Evolutionary conservation across 2,888 invertebrate species (phyloP).

Genomic region (Eupithecia subumbrata): DNA sequence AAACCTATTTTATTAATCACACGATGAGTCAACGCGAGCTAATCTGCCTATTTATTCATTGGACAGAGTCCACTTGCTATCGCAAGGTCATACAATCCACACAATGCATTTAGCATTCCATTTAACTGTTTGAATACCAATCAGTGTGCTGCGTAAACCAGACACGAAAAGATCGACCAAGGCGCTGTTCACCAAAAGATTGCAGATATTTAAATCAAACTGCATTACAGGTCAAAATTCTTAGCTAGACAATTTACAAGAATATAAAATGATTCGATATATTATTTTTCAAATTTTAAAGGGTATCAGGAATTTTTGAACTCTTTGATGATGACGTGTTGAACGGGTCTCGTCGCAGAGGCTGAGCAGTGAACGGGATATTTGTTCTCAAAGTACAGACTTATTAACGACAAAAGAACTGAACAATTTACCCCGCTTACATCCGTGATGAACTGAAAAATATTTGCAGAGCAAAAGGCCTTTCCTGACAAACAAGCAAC

Average conservation of each 20-base stretch:
- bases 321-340: not conserved
- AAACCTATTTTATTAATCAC: slow-evolving; percentile 17
- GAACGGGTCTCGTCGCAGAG: not conserved
- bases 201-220: not conserved
- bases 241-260: not conserved
- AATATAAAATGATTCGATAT: not conserved
- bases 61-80: slow-evolving; percentile 20
- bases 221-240: not conserved
- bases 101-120: not conserved
- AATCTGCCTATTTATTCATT: slow-evolving; percentile 27
- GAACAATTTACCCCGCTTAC: no score
- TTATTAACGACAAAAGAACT: not conserved
- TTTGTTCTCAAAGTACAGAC: not conserved
- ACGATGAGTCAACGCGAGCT: slow-evolving; percentile 25
- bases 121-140: slow-evolving; percentile 5
- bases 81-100: slow-evolving; percentile 8
- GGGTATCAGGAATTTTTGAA: not conserved
- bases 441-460: slow-evolving; percentile 6
- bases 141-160: not conserved
- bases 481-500: not conserved
- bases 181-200: not conserved
- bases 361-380: not conserved
- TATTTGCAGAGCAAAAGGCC: slow-evolving; percentile 1
- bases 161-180: not conserved
- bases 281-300: not conserved